Conservation (phyloP, 2,113 vertebrate species). For the Burhinus oedicnemus region DNA sequence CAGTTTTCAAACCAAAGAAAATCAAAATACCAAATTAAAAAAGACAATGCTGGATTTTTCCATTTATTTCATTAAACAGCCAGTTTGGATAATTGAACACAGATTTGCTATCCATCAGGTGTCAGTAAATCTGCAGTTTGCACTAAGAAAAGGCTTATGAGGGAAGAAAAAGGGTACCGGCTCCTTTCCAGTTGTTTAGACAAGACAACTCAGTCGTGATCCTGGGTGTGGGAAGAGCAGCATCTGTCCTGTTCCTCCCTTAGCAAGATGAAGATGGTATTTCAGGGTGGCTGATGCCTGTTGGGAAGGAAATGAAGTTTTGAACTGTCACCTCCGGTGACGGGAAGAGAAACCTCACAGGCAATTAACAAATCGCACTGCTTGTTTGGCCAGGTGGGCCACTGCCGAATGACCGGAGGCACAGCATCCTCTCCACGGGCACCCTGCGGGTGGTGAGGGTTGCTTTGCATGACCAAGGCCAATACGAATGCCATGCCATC, state of each 20-base stretch:
- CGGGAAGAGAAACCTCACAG: accelerated
- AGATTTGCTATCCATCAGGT: background rate
- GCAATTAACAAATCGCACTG: background rate
- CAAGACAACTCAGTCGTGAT: background rate
- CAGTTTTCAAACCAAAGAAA: background rate
- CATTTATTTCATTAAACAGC: background rate
- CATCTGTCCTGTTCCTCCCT: background rate
- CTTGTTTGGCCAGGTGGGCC: conserved; percentile 44
- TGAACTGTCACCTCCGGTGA: background rate
- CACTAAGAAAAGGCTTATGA: background rate
- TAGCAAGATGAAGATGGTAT: background rate
- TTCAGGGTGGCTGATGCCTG: background rate
- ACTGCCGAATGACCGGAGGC: conserved; percentile 58
- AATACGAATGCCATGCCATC: conserved; percentile 75
- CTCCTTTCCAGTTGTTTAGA: background rate
- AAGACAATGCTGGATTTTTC: background rate
- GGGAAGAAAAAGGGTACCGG: background rate
- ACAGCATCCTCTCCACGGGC: conserved; percentile 66
- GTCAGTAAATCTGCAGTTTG: background rate
- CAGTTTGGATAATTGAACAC: background rate
- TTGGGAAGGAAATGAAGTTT: background rate
- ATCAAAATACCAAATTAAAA: background rate
- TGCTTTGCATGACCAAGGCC: conserved; percentile 69
- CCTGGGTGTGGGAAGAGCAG: background rate
- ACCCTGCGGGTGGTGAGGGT: conserved; percentile 64